Evolutionary conservation across 2,888 invertebrate species (phyloP).

Genomic region (Sceliomorpha sp.): DNA sequence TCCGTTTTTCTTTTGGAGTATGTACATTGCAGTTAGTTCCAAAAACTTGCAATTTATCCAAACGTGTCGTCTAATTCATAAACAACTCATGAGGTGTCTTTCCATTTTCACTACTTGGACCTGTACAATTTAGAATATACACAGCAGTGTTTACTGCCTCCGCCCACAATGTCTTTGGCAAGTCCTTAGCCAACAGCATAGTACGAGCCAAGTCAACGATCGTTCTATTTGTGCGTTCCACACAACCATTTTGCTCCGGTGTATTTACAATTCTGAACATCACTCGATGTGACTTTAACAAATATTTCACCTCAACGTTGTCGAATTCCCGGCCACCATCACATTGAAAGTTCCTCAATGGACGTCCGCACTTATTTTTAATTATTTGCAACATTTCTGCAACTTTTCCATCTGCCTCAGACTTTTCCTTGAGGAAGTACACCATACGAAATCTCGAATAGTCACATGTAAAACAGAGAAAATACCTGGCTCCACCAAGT

Average conservation of each 20-base stretch:
- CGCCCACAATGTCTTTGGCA: conserved; percentile 29
- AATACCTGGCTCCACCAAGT: conserved; percentile 46
- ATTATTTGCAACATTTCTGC: conserved; percentile 56
- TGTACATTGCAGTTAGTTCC: conserved; percentile 31
- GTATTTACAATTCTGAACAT: conserved; percentile 28
- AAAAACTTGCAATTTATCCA: conserved; percentile 42
- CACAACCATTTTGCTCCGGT: conserved; percentile 65
- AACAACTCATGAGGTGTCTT: conserved; percentile 51
- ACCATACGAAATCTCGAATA: conserved; percentile 61
- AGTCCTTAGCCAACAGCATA: conserved; percentile 26
- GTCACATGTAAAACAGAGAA: conserved; percentile 52
- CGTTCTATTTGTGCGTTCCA: conserved; percentile 36
- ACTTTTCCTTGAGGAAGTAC: conserved; percentile 57
- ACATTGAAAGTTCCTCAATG: conserved; percentile 24
- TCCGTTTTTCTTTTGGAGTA: conserved; percentile 22
- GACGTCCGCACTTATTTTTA: conserved; percentile 30
- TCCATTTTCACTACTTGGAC: conserved; percentile 27
- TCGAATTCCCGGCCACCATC: conserved; percentile 34
- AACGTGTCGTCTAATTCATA: conserved; percentile 12
- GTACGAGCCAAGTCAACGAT: conserved; percentile 30
- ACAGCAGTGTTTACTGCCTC: conserved; percentile 39
- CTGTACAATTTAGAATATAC: conserved; percentile 42
- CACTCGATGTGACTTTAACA: conserved; percentile 17
- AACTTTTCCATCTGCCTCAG: conserved; percentile 58
- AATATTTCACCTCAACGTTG: conserved; percentile 11